Percentiles rank a stretch among this genome's conserved stretches.
These are phyloP conservation scores for Callyntrura sp. DNA, from an alignment of 2,888 invertebrate species.

Conservation along the genomic window DNA sequence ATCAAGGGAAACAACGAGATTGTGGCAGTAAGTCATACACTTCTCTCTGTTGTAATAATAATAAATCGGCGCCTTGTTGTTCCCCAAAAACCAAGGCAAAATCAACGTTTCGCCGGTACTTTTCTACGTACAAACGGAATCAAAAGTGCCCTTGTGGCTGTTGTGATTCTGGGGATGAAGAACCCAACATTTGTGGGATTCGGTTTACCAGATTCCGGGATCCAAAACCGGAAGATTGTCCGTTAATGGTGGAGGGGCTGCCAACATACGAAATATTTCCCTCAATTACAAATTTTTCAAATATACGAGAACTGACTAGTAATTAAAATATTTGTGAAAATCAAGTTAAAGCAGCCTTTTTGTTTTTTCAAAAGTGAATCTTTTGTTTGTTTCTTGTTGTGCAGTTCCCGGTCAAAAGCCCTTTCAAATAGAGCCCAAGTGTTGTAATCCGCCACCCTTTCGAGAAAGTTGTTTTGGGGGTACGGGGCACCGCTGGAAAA, in stretches of 20 bases:
- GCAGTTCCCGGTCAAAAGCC: slow-evolving; percentile 30
- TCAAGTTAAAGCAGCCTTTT: neutral
- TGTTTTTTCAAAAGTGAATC: slow-evolving; percentile 35
- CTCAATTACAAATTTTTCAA: slow-evolving; percentile 39
- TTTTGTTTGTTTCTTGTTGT: slow-evolving; percentile 36
- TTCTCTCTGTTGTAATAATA: neutral
- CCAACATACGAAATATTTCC: slow-evolving; percentile 50
- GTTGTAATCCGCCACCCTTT: slow-evolving; percentile 42
- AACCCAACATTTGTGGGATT: slow-evolving; percentile 67
- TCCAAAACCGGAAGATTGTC: slow-evolving; percentile 34
- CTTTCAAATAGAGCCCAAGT: slow-evolving; percentile 55
- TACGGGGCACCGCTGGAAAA: slow-evolving; percentile 9
- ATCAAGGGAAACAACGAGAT: neutral
- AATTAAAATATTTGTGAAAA: slow-evolving; percentile 19
- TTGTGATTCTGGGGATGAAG: neutral
- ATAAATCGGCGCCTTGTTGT: slow-evolving; percentile 3
- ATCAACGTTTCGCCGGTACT: neutral
- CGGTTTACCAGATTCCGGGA: slow-evolving; percentile 53
- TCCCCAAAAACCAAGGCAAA: neutral
- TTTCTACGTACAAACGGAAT: neutral
- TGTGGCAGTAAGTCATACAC: slow-evolving; percentile 43
- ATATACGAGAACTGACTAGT: slow-evolving; percentile 21
- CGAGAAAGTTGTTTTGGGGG: slow-evolving; percentile 59
- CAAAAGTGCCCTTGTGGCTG: slow-evolving; percentile 52
- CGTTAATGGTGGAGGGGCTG: slow-evolving; percentile 47